Percentiles rank a stretch among this genome's conserved stretches.
phyloP scores from a whole-genome alignment of 2,797 vertebrate species.

The Thunnus albacares region DNA sequence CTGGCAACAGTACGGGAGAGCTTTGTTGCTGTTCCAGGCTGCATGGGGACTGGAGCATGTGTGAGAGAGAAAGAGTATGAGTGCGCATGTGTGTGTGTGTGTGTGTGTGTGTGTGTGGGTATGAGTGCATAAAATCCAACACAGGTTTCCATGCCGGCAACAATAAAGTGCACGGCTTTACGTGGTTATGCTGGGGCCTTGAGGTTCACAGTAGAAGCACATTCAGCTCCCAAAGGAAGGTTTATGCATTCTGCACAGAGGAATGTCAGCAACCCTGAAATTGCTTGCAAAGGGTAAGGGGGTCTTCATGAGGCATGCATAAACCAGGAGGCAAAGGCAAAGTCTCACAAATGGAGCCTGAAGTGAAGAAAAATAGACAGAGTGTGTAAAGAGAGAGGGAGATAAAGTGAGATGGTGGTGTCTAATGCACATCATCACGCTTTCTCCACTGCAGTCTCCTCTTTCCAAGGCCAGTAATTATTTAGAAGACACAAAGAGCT shows the following conservation, averaged over 20 bases:
- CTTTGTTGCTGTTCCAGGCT: constrained; percentile 78
- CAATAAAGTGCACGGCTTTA: constrained; percentile 64
- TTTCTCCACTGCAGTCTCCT: constrained; percentile 57
- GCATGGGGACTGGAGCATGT: constrained; percentile 56
- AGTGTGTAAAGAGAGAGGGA: constrained; percentile 26
- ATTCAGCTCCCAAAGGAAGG: constrained; percentile 66
- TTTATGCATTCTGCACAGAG: constrained; percentile 70
- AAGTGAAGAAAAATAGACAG: constrained; percentile 46
- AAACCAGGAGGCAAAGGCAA: constrained; percentile 52
- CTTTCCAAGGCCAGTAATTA: constrained; percentile 75
- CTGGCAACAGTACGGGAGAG: constrained; percentile 76
- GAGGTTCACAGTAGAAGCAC: constrained; percentile 60
- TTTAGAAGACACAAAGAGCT: constrained; percentile 74
- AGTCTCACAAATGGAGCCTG: constrained; percentile 50
- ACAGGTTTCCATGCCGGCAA: constrained; percentile 62
- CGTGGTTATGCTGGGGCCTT: constrained; percentile 52
- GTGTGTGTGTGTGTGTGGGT: constrained; percentile 20
- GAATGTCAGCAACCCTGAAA: constrained; percentile 68
- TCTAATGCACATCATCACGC: constrained; percentile 62
- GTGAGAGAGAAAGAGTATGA: not conserved
- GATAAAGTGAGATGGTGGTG: constrained; percentile 44
- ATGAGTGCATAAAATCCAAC: constrained; percentile 59
- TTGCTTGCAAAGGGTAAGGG: constrained; percentile 51
- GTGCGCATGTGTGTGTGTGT: not conserved
- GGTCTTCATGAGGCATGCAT: constrained; percentile 59